Conservation (phyloP, 2,113 vertebrate species). For the Oenanthe melanoleuca region DNA sequence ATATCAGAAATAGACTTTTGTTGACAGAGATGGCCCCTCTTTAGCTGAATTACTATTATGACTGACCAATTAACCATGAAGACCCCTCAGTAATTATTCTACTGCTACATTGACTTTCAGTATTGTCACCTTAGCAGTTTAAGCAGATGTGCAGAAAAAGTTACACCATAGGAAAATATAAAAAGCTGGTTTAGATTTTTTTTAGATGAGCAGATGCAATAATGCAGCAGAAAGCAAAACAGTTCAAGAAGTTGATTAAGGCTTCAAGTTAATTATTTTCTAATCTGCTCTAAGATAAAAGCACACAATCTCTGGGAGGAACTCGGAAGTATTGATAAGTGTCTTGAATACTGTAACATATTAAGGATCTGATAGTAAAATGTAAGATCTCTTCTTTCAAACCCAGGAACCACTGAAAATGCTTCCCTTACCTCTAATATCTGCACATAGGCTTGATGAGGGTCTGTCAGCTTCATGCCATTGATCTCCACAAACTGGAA, state of each 20-base stretch:
- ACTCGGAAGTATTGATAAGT: not conserved
- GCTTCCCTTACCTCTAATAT: slow-evolving; percentile 84
- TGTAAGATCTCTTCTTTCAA: not conserved
- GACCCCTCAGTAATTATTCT: not conserved
- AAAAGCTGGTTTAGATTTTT: not conserved
- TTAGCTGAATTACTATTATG: not conserved
- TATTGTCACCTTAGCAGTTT: not conserved
- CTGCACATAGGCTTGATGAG: slow-evolving; percentile 94
- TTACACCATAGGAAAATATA: not conserved
- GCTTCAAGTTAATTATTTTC: not conserved
- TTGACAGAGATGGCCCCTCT: not conserved
- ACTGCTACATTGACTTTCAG: not conserved
- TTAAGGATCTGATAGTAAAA: not conserved
- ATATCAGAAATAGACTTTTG: not conserved
- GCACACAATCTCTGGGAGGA: not conserved
- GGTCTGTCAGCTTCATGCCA: slow-evolving; percentile 98
- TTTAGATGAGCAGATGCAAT: not conserved
- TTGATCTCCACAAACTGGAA: slow-evolving; percentile 92
- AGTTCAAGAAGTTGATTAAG: not conserved
- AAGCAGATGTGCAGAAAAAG: not conserved
- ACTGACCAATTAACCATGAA: not conserved
- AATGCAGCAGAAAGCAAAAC: not conserved
- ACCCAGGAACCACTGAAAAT: not conserved
- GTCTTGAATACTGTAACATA: not conserved
- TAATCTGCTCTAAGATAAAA: not conserved